phyloP scores from a whole-genome alignment of 1,140 invertebrate species.

The Papilio polyxenes region DNA sequence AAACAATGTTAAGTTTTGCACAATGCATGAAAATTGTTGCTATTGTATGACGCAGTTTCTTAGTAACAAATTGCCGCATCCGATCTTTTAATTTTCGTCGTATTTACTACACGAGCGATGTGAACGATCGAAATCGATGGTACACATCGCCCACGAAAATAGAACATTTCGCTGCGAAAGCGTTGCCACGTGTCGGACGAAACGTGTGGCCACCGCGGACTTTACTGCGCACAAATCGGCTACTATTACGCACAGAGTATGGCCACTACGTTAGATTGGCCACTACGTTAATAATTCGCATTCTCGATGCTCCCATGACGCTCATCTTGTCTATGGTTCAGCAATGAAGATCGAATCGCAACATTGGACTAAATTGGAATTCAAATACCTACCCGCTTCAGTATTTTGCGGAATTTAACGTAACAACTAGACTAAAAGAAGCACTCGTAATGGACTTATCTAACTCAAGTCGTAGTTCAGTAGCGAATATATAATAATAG shows the following conservation, averaged over 20 bases:
- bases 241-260: background rate
- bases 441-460: background rate
- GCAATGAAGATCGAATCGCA: background rate
- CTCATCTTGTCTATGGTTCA: conserved; percentile 1
- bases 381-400: background rate
- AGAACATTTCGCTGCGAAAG: conserved; percentile 35
- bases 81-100: background rate
- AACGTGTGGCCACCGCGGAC: conserved; percentile 20
- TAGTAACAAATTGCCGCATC: background rate
- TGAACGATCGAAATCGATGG: background rate
- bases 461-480: background rate
- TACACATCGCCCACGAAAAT: conserved; percentile 22
- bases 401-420: background rate
- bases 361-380: conserved; percentile 13
- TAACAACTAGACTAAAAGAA: background rate
- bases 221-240: conserved; percentile 27
- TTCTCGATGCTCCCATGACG: conserved; percentile 23
- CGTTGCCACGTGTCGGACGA: conserved; percentile 10
- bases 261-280: conserved; percentile 18
- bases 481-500: background rate
- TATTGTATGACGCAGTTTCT: background rate
- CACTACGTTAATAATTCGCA: conserved; percentile 7
- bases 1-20: too few species aligned
- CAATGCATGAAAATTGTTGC: too few species aligned
- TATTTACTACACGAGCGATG: background rate